Evolutionary conservation across 2,113 vertebrate genomes (phyloP).

Genomic region (Pogona vitticeps): DNA sequence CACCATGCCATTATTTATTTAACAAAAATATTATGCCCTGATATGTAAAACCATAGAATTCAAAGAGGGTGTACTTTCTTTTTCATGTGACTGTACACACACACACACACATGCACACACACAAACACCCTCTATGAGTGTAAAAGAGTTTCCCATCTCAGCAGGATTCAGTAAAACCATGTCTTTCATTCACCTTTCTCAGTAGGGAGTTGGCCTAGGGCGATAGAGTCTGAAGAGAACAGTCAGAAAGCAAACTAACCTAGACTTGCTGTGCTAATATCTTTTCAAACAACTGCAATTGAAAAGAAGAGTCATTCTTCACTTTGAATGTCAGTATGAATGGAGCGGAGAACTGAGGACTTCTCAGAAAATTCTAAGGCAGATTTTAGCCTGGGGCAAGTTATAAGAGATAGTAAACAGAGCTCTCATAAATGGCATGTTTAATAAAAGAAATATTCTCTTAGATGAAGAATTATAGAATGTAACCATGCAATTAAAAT

Average conservation of each 20-base stretch:
- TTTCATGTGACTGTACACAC: too few species aligned
- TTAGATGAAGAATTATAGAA: slow-evolving; percentile 29
- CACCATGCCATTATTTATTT: too few species aligned
- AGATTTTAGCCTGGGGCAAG: slow-evolving; percentile 6
- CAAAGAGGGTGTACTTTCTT: too few species aligned
- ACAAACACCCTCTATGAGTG: too few species aligned
- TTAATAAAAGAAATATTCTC: background rate
- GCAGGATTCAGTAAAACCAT: background rate
- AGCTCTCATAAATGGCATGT: background rate
- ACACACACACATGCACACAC: too few species aligned
- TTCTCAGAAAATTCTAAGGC: background rate
- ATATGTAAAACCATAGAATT: too few species aligned
- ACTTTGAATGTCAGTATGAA: slow-evolving; percentile 4
- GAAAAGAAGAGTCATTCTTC: background rate
- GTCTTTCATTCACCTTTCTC: background rate
- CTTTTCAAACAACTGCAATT: background rate
- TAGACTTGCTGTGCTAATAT: slow-evolving; percentile 4
- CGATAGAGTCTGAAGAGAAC: background rate
- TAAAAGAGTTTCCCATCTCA: background rate
- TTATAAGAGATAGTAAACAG: slow-evolving; percentile 13
- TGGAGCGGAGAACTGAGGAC: background rate
- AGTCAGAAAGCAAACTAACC: background rate
- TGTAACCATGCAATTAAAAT: slow-evolving; percentile 22
- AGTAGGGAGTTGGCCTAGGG: background rate
- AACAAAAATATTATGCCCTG: too few species aligned